phyloP scores from a whole-genome alignment of 2,113 vertebrate genomes.

The Mirza zaza region DNA sequence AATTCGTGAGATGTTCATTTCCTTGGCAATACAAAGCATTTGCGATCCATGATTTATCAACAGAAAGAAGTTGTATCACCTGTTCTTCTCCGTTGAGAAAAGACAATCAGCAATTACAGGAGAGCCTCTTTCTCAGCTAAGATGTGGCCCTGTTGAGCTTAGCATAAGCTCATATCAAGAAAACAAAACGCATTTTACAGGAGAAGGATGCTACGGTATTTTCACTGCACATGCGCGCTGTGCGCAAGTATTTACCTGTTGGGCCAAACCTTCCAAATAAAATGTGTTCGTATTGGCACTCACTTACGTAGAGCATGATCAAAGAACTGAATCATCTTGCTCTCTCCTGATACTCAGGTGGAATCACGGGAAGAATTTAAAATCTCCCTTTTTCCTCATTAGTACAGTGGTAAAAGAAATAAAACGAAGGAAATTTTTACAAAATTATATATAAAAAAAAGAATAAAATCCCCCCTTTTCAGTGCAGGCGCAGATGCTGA shows the following conservation, averaged over 20 bases:
- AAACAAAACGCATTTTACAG: neutral
- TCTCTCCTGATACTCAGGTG: neutral
- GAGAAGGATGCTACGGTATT: neutral
- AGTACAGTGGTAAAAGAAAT: no score
- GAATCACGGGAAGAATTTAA: neutral
- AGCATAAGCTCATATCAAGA: neutral
- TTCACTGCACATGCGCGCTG: neutral
- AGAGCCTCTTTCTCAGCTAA: neutral
- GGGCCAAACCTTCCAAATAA: neutral
- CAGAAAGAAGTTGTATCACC: neutral
- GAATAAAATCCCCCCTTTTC: neutral
- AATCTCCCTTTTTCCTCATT: neutral
- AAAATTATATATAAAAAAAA: no score
- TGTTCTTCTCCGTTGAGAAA: neutral
- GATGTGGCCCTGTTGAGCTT: neutral
- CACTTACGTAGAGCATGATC: neutral
- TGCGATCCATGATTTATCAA: neutral
- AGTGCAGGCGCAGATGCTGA: rapidly evolving
- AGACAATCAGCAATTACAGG: neutral
- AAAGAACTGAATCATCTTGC: neutral
- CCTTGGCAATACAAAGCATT: neutral
- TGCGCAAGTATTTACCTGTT: neutral
- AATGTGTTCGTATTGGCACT: neutral
- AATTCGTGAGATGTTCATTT: neutral
- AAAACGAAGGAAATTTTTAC: no score